Conservation (phyloP, 2,113 vertebrate species). For the Xyliphius kryptos region DNA sequence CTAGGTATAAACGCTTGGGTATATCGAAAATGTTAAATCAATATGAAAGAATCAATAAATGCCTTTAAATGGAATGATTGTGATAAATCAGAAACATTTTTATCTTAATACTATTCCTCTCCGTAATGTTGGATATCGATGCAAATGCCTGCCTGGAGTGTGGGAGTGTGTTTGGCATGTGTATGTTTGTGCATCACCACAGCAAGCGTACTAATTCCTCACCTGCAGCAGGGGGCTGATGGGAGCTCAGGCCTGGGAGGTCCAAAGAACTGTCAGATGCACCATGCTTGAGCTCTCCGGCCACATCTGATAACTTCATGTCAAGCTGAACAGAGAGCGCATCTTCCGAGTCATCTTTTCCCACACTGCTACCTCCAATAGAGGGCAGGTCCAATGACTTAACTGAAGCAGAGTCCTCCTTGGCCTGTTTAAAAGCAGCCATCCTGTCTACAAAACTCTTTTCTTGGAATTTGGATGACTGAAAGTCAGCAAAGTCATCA, state of each 20-base stretch:
- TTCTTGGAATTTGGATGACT: too few relatives aligned
- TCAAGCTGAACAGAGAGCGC: constrained; percentile 94
- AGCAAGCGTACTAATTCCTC: constrained; percentile 99
- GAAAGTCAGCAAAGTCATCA: constrained; percentile 93
- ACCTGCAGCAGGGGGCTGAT: constrained; percentile 96
- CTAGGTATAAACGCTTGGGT: too few relatives aligned
- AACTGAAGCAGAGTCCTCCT: constrained; percentile 92
- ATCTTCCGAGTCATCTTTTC: constrained; percentile 96
- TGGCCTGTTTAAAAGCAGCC: constrained; percentile 84
- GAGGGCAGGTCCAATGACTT: constrained; percentile 97
- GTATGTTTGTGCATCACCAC: constrained; percentile 70
- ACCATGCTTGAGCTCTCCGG: constrained; percentile 96
- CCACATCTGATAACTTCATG: constrained; percentile 95
- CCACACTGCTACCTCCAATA: constrained; percentile 90
- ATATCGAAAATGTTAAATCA: too few relatives aligned
- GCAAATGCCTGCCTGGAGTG: too few relatives aligned
- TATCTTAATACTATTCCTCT: too few relatives aligned
- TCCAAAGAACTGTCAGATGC: constrained; percentile 99
- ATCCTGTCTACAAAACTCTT: constrained; percentile 89
- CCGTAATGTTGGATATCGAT: too few relatives aligned
- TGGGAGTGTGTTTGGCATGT: constrained; percentile 3
- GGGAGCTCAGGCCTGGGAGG: constrained; percentile 90
- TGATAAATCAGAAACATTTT: too few relatives aligned
- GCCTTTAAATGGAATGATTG: too few relatives aligned
- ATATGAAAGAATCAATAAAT: too few relatives aligned